These are phyloP conservation scores for Pampusana beccarii DNA, from an alignment of 2,113 vertebrate species.

Conservation along the genomic window DNA sequence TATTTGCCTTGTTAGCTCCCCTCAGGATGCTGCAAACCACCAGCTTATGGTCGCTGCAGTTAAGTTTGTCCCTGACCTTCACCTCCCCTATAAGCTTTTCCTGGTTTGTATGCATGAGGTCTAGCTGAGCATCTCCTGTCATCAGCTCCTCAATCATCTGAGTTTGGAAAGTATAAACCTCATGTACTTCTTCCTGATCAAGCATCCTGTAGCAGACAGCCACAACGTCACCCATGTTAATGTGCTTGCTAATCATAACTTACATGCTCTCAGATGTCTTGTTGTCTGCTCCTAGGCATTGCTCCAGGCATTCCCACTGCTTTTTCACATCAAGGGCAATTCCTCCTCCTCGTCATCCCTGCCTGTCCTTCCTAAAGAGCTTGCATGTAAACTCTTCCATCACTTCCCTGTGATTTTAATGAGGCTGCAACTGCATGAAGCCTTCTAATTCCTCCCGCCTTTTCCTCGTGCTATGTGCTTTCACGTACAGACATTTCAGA, in stretches of 20 bases:
- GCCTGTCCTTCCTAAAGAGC: not conserved
- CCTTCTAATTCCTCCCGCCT: not conserved
- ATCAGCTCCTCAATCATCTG: not conserved
- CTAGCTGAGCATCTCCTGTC: not conserved
- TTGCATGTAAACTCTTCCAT: not conserved
- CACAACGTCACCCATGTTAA: accelerated
- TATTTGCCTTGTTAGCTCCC: not conserved
- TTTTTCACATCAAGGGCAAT: not conserved
- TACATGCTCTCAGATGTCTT: accelerated
- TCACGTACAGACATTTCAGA: not conserved
- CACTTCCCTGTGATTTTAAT: not conserved
- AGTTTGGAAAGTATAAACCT: not conserved
- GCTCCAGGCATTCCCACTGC: not conserved
- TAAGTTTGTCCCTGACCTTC: not conserved
- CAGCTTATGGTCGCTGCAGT: no score
- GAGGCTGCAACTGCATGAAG: not conserved
- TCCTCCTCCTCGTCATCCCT: accelerated
- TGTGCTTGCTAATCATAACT: not conserved
- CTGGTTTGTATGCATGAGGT: not conserved
- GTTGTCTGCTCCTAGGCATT: not conserved
- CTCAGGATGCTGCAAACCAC: not conserved
- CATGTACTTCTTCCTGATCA: not conserved
- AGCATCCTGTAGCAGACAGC: not conserved
- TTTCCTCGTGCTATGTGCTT: not conserved
- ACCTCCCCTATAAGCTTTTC: not conserved